Conservation (phyloP, 2,113 vertebrate species). For the Upupa epops region DNA sequence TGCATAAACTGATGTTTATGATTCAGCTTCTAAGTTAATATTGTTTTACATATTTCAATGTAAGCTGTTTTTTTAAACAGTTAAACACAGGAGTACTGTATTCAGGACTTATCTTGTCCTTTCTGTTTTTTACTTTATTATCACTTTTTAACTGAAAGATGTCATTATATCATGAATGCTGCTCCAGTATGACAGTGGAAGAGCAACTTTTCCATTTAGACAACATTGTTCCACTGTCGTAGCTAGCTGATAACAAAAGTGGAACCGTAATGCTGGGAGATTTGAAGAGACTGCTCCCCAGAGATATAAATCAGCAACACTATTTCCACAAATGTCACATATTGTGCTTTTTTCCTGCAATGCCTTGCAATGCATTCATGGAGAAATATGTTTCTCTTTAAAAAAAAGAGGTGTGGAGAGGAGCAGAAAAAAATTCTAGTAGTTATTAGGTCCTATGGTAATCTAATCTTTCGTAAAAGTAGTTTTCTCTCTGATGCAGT, state of each 20-base stretch:
- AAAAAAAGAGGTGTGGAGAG: accelerated
- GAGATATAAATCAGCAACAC: neutral
- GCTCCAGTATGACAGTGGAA: neutral
- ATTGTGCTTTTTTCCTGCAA: neutral
- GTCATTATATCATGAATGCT: neutral
- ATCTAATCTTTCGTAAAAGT: neutral
- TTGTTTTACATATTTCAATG: neutral
- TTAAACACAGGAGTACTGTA: neutral
- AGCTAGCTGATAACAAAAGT: neutral
- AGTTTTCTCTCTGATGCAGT: neutral
- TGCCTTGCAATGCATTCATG: neutral
- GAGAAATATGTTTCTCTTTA: neutral
- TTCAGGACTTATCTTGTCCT: neutral
- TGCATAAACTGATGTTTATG: neutral
- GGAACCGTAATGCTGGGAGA: neutral
- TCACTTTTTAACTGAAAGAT: neutral
- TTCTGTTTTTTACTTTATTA: neutral
- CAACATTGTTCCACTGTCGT: neutral
- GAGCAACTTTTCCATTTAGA: neutral
- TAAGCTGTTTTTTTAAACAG: neutral
- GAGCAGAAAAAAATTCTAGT: neutral
- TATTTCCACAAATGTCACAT: neutral
- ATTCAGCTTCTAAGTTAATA: neutral
- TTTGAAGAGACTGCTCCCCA: neutral
- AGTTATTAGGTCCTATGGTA: neutral